These are phyloP conservation scores for Chaenocephalus aceratus DNA, from an alignment of 2,113 vertebrate genomes.

Conservation along the genomic window DNA sequence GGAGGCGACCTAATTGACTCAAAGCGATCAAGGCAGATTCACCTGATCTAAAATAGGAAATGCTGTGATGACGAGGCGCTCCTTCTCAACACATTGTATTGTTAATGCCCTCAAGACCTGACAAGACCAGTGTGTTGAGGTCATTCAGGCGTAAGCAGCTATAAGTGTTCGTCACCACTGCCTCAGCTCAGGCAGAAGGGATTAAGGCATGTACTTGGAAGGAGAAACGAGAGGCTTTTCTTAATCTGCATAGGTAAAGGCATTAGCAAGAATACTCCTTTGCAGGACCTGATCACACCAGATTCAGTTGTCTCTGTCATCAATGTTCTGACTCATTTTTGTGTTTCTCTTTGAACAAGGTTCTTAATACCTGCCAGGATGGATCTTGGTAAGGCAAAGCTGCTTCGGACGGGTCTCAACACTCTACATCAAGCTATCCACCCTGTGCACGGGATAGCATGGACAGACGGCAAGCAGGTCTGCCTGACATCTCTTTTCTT, in stretches of 20 bases:
- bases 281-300: constrained; percentile 29
- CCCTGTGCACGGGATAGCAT: constrained; percentile 92
- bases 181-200: constrained; percentile 72
- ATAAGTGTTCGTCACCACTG: constrained; percentile 73
- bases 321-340: constrained; percentile 47
- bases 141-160: constrained; percentile 81
- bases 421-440: constrained; percentile 92
- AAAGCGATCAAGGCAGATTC: not conserved
- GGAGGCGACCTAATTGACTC: not conserved
- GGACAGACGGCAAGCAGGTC: constrained; percentile 96
- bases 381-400: constrained; percentile 94
- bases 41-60: not conserved
- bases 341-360: constrained; percentile 15
- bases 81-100: constrained; percentile 30
- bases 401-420: constrained; percentile 92
- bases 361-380: constrained; percentile 75
- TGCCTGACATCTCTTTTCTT: constrained; percentile 88
- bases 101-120: constrained; percentile 40
- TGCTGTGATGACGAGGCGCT: constrained; percentile 19
- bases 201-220: constrained; percentile 82
- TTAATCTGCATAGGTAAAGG: constrained; percentile 70
- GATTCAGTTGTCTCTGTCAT: constrained; percentile 22
- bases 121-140: constrained; percentile 56
- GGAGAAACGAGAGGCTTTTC: constrained; percentile 79
- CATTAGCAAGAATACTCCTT: constrained; percentile 46